A percentile compares a stretch with the other conserved stretches of the same genome.
Evolutionary conservation across 1,140 invertebrate species (phyloP).

Genomic region (Eufriesea mexicana): DNA sequence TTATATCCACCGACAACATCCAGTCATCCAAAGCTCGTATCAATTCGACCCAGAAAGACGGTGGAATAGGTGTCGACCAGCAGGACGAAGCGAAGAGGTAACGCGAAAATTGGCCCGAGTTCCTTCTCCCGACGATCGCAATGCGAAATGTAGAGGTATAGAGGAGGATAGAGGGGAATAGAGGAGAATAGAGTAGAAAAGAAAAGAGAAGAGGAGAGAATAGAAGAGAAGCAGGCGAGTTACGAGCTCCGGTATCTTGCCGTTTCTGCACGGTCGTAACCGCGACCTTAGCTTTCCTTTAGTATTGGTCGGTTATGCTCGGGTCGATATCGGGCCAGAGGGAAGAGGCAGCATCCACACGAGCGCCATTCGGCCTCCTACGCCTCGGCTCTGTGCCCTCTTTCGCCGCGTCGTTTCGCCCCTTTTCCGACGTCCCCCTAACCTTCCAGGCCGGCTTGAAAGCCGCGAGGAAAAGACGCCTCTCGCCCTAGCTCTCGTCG

Average conservation of each 20-base stretch:
- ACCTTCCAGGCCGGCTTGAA: constrained; percentile 16
- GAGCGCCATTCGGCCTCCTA: constrained; percentile 56
- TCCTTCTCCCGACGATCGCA: background rate
- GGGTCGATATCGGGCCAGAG: constrained; percentile 69
- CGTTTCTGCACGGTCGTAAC: constrained; percentile 54
- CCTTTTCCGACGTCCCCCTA: constrained; percentile 22
- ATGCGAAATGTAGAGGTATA: background rate
- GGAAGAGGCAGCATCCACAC: constrained; percentile 66
- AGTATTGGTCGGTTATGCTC: constrained; percentile 58
- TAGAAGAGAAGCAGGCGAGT: background rate
- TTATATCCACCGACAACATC: background rate
- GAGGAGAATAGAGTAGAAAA: too few species aligned
- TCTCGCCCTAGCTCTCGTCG: background rate
- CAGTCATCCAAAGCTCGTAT: background rate
- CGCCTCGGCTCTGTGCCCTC: constrained; percentile 36
- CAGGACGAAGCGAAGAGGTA: background rate
- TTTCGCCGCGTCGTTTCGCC: constrained; percentile 25
- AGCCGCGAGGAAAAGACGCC: constrained; percentile 34
- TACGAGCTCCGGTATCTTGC: constrained; percentile 45
- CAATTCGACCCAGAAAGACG: background rate
- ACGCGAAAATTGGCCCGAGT: constrained; percentile 13
- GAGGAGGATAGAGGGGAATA: too few species aligned
- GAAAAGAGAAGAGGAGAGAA: too few species aligned
- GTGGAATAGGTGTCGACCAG: background rate
- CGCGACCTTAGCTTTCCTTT: constrained; percentile 65